Conservation (phyloP, 1,140 invertebrate species). For the Dreissena rostriformis region DNA sequence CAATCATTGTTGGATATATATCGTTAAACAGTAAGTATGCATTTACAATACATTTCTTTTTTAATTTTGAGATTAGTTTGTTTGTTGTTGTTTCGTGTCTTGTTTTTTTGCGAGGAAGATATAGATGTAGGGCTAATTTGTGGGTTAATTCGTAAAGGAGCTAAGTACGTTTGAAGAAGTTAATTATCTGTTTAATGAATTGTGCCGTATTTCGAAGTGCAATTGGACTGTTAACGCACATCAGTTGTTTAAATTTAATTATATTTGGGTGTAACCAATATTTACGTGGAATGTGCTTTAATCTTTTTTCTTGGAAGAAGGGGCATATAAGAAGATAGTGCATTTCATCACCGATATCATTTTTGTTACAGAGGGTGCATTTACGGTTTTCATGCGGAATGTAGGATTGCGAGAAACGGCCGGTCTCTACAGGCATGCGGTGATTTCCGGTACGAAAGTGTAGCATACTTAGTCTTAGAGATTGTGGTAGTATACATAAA, state of each 20-base stretch:
- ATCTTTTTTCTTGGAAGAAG: not conserved
- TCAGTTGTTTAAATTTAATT: not conserved
- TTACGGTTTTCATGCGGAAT: not conserved
- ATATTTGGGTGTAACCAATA: not conserved
- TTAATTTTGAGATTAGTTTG: no score
- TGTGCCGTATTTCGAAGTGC: no score
- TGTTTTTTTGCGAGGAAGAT: no score
- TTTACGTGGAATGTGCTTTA: not conserved
- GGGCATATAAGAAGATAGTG: conserved; percentile 28
- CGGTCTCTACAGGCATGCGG: conserved; percentile 15
- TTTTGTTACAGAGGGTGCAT: conserved; percentile 12
- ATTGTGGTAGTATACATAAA: not conserved
- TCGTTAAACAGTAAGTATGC: no score
- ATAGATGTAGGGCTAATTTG: no score
- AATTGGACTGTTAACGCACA: no score
- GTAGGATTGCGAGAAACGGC: not conserved
- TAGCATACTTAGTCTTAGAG: not conserved
- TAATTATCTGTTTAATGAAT: no score
- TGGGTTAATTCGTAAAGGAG: no score
- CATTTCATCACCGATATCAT: conserved; percentile 25
- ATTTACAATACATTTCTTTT: no score
- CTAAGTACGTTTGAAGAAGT: no score
- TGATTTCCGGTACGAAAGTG: conserved; percentile 19
- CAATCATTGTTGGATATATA: no score
- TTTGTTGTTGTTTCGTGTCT: no score